Base-by-base conservation (phyloP, 1,140 invertebrate genomes). In the Pectinophora gossypiella region DNA sequence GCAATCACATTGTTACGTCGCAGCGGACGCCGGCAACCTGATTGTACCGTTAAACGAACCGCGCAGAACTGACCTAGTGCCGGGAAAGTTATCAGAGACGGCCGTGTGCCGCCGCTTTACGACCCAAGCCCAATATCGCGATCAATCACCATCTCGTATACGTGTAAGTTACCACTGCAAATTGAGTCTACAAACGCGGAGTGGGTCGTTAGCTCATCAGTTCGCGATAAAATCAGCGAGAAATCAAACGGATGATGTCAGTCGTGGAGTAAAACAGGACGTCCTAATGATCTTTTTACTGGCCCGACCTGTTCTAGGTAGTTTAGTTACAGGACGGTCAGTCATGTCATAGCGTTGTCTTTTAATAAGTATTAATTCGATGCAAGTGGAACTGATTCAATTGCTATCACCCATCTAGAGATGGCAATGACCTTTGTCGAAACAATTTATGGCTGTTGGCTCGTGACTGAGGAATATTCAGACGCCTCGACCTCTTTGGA, bases 321-420 rank as follows among this genome's bases (percentile, higher is more conserved):
- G 10, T 49, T 13, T 51, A 9, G 40, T 56, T 62, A 59, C 47
- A 64, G 60, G 53, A 54, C 49, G 48, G 64, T 59, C 55, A 61
- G 38, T 54, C 59, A 59, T 68, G 57, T 68, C 61, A 61, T 59
- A 64, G 61, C 61, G 61, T 58, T 72, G 58, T 64, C 47, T 57
- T 55, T 63, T 78, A 85, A 85, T 80, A 69, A 85, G 77, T 64
- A 72, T 71, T 84, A 84, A 86, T 83, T 83, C 68, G 67, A 66
- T 80, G 76, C 77, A 86, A 84, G 80, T 86, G 80, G 80, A 83
- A 82, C 83, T 64, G 77, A 86, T 86, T 84, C 83, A 83, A 80
- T 83, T 84, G 77, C 69, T 86, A 83, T 82, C 76, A 76, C 69
- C 55, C 64, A 72, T 79, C 63, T 72, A 65, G 44, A 69, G 65